Evolutionary conservation across 2,888 invertebrate species (phyloP), one percentile per base, ranked within the genome.

Genomic region (Cephus spinipes): DNA sequence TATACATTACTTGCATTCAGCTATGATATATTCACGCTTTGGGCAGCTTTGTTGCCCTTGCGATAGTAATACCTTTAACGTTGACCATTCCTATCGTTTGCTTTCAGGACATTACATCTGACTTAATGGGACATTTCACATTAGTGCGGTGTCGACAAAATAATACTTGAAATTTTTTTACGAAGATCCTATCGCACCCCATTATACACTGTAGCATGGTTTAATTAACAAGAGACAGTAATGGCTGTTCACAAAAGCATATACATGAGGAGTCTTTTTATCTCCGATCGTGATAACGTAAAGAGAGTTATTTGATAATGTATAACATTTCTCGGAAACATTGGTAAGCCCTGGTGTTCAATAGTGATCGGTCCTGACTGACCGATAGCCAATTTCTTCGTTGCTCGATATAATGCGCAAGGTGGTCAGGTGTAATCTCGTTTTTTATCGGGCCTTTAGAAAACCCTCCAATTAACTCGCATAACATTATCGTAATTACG

Each of bases 401-500:
- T 82, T 87, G 84, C 80, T 80, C 81, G 82, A 80, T 79, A 82
- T 80, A 83, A 87, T 83, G 82, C 79, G 77, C 78, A 31, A 31
- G 71, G 79, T 80, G 80, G 79, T 83, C 83, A 84, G 77, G 80
- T 78, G 82, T 85, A 88, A 89, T 89, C 87, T 88, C 84, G 84
- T 86, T 87, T 87, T 88, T 87, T 87, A 89, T 89, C 87, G 87
- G 80, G 77, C 83, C 86, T 85, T 23, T 83, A 81, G 85, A 86
- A 87, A 89, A 87, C 85, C 89, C 87, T 82, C 88, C 88, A 89
- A 89, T 89, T 89, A 89, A 88, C 85, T 85, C 87, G 86, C 89
- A 89, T 89, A 88, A 87, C 86, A 89, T 89, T 89, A 89, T 84
- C 86, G 89, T 89, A 88, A 89, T 89, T 89, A 88, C 84, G 84